Evolutionary conservation across 2,113 vertebrate species (phyloP), one percentile per base, ranked within the genome.

Genomic region (Herpetotheres cachinnans): DNA sequence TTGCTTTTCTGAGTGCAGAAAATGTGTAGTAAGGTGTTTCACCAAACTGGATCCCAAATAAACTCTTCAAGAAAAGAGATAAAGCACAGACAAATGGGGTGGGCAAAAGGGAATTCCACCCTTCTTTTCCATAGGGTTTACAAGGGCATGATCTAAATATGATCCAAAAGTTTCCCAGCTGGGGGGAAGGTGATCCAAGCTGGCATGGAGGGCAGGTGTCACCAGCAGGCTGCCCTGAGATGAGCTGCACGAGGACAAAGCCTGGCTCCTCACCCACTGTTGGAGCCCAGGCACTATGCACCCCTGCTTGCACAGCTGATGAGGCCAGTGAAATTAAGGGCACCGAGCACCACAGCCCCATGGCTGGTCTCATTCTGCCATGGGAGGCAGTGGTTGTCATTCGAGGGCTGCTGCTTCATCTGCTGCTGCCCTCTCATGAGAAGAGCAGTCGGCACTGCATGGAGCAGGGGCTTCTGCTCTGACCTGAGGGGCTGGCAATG

Each of bases 251-350:
- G 3, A 61, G 34, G 46, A 49, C 40, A 66, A 52, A 89, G 12
- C 24, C 34, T 8, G 2, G 10, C 34, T 77, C 73, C 21, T 44
- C 30, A 24, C 4, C 9, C 7, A 1, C 15, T 10, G 11, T 3
- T 34, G 58, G 36, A 70, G 36, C 40, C 6, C 0, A 0, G 29
- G 22, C 20, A 2, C 34, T 9, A 16, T 4, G 29, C 59, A 32
- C 17, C 10, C 14, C n/a, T 0, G 0, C 32, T 2, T 32, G 20
- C 32, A 49, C 0, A 3, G 29, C 50, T 34, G 32, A 11, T 21
- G 20, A 42, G 44, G 30, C 40, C 32, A n/a, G 46, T 38, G 84
- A n/a, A 36, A 74, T 46, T 0, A 0, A 46, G 17, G 8, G 30
- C 11, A 7, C 10, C 32, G 3, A 2, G 36, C 18, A 27, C 34